phyloP scores from a whole-genome alignment of 2,113 vertebrate species.

The Spea bombifrons region DNA sequence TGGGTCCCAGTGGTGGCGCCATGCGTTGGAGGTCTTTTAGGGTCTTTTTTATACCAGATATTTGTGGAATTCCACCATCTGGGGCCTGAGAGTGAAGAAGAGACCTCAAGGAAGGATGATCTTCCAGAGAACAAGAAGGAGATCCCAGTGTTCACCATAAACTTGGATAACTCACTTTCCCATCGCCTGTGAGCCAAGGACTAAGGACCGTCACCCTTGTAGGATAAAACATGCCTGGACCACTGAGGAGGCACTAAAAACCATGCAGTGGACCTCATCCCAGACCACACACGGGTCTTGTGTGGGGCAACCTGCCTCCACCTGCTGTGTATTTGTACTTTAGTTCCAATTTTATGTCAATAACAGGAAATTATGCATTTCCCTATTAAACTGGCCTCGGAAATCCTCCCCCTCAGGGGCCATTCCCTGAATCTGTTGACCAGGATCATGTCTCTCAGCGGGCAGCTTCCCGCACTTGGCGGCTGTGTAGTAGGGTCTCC shows the following conservation, averaged over 20 bases:
- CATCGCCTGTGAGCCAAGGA: neutral
- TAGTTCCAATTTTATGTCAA: too few species aligned
- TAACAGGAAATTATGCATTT: too few species aligned
- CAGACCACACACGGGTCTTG: too few species aligned
- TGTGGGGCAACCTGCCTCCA: too few species aligned
- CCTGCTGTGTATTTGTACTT: too few species aligned
- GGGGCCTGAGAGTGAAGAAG: neutral
- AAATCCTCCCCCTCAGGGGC: too few species aligned
- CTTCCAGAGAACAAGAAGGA: conserved; percentile 16
- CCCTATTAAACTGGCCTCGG: too few species aligned
- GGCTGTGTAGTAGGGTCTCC: too few species aligned
- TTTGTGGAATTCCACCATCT: conserved; percentile 73
- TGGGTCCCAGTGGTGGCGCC: conserved; percentile 81
- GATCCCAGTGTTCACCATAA: conserved; percentile 18
- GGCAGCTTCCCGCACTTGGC: too few species aligned
- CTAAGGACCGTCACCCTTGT: neutral
- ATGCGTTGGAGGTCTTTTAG: conserved; percentile 62
- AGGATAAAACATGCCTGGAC: neutral
- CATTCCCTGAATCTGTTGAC: too few species aligned
- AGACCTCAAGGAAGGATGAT: neutral
- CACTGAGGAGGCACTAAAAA: neutral
- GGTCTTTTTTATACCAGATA: conserved; percentile 66
- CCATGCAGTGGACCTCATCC: too few species aligned
- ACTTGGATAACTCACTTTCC: neutral
- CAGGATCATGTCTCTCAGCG: too few species aligned